Percentiles rank a stretch among this genome's conserved stretches.
Evolutionary conservation across 2,113 vertebrate genomes (phyloP).

Genomic region (Ia io): DNA sequence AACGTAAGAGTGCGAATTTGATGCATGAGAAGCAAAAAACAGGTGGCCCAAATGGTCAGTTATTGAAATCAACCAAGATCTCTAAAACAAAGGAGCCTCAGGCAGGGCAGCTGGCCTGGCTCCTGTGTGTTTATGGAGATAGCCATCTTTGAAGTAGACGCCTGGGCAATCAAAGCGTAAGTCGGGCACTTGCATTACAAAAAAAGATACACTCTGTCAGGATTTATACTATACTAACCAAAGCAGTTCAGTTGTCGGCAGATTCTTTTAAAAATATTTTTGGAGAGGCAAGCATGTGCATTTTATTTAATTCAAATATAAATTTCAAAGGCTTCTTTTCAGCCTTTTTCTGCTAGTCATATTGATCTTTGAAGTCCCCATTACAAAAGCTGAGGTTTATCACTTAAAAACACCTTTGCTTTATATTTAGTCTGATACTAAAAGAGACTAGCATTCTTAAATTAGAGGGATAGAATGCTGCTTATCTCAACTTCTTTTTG

Average conservation of each 20-base stretch:
- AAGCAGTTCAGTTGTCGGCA: not conserved
- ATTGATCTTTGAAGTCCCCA: conserved; percentile 7
- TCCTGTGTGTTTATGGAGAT: not conserved
- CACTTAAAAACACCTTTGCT: conserved; percentile 56
- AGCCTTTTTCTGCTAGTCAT: not conserved
- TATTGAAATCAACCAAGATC: not conserved
- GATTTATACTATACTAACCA: not conserved
- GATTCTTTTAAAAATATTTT: not conserved
- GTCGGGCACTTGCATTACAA: not conserved
- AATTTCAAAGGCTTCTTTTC: conserved; percentile 14
- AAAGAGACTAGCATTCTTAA: conserved; percentile 46
- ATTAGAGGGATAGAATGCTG: conserved; percentile 41
- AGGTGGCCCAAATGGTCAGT: not conserved
- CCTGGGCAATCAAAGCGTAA: not conserved
- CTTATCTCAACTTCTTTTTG: conserved; percentile 10
- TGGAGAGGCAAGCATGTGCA: not conserved
- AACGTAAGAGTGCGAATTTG: not conserved
- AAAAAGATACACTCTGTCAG: not conserved
- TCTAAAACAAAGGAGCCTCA: not conserved
- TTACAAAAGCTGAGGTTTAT: conserved; percentile 17
- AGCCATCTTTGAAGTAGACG: not conserved
- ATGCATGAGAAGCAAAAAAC: not conserved
- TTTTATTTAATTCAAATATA: conserved; percentile 22
- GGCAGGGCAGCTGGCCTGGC: not conserved
- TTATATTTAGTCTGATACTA: conserved; percentile 62